Base-by-base conservation (phyloP, 2,888 invertebrate genomes). In the Clostera curtula region DNA sequence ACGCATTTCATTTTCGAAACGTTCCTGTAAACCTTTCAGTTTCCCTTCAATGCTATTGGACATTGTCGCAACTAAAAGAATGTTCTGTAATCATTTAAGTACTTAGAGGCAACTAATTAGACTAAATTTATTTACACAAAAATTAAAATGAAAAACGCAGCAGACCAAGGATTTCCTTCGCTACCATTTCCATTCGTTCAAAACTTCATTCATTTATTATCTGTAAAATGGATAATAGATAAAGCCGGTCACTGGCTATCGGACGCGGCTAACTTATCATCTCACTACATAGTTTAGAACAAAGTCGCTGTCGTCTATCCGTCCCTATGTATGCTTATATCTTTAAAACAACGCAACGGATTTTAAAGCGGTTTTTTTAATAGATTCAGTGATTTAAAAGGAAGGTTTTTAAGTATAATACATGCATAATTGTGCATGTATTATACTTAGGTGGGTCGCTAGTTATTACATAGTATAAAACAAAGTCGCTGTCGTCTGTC, bases 11-110 rank as follows among this genome's bases (percentile, higher is more conserved):
- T 79, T 79, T 71, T 89, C 88, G 52, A 95, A 85, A 58, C 92
- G 88, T 68, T 91, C 91, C 77, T 95, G 90, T 75, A 96, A 86
- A 64, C 90, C 91, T 79, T 92, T 88, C 66, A 96, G 87, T 87
- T 91, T 93, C 61, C 90, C 91, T 73, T 91, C 91, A 69, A 91
- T 86, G 71, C 88, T 87, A 84, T 88, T 88, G 76, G 90, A 90
- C 90, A 90, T 90, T 68, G 52, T 79, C 61, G 46, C 48, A 52
- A 64, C 41, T 48, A 56, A 48, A 57, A 49, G 53, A 54, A 42
- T 49, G 35, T 62, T 63, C 61, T 58, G 53, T 59, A 67, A 69
- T 65, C 79, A 76, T 76, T 63, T 67, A 77, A 63, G 58, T 60
- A 63, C 56, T 54, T 62, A 58, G 44, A 54, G 56, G 40, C 62